phyloP scores from a whole-genome alignment of 2,113 vertebrate genomes.

The Lampris incognitus region DNA sequence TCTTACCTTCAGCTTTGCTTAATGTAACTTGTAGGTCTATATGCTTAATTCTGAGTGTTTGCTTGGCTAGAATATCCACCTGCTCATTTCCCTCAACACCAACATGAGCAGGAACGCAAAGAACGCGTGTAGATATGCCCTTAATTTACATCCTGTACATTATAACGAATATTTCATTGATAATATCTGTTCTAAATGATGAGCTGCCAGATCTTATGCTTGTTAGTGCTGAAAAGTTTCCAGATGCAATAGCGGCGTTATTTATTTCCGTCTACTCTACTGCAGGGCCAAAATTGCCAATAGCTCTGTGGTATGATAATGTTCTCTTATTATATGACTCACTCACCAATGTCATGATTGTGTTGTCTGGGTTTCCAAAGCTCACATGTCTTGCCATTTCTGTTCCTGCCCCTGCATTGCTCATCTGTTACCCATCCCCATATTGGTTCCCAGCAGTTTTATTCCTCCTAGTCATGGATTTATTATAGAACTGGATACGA shows the following conservation, averaged over 20 bases:
- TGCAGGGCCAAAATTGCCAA: too few relatives aligned
- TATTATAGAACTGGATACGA: too few relatives aligned
- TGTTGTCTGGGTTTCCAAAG: too few relatives aligned
- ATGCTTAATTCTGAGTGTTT: conserved; percentile 6
- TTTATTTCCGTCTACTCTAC: background rate
- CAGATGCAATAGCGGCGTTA: background rate
- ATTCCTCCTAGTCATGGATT: too few relatives aligned
- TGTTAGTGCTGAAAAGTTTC: background rate
- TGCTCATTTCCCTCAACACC: background rate
- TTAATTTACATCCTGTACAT: background rate
- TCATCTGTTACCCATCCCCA: too few relatives aligned
- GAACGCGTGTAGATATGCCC: background rate
- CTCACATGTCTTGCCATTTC: too few relatives aligned
- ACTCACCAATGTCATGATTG: too few relatives aligned
- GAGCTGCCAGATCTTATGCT: background rate
- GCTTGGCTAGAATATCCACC: background rate
- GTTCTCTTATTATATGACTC: too few relatives aligned
- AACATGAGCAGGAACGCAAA: conserved; percentile 13
- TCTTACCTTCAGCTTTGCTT: conserved; percentile 3
- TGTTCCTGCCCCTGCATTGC: too few relatives aligned
- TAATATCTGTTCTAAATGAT: background rate
- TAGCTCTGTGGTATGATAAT: too few relatives aligned
- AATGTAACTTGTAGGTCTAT: background rate
- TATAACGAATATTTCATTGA: background rate
- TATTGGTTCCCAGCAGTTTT: too few relatives aligned